A percentile compares a stretch with the other conserved stretches of the same genome.
These are phyloP conservation scores for Malurus elegans DNA, from an alignment of 2,113 vertebrate species.

Conservation along the genomic window DNA sequence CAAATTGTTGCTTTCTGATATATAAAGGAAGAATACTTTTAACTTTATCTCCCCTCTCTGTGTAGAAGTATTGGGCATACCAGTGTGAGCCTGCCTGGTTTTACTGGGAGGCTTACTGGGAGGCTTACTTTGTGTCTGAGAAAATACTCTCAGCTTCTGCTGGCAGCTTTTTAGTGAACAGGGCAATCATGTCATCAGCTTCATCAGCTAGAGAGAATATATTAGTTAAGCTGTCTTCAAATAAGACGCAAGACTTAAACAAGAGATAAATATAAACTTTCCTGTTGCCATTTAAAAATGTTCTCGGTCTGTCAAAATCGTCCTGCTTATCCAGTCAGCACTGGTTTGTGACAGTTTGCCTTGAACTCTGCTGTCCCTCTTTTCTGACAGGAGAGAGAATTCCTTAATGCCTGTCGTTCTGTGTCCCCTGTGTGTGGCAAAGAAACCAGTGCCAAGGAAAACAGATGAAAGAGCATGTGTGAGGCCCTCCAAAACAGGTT, in stretches of 20 bases:
- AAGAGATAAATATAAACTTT: neutral
- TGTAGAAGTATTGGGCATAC: neutral
- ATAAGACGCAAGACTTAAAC: neutral
- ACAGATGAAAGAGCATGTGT: neutral
- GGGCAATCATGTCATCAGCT: neutral
- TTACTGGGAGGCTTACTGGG: neutral
- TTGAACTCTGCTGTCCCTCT: neutral
- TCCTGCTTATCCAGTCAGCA: neutral
- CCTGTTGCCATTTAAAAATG: neutral
- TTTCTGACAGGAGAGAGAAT: neutral
- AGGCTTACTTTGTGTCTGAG: neutral
- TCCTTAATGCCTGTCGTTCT: neutral
- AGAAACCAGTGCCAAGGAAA: neutral
- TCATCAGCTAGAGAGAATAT: neutral
- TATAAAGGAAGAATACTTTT: neutral
- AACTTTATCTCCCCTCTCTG: fast-evolving
- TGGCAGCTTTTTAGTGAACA: neutral
- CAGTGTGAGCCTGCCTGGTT: neutral
- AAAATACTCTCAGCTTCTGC: neutral
- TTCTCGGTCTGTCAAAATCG: neutral
- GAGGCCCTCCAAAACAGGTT: neutral
- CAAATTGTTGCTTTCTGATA: neutral
- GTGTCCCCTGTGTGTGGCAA: neutral
- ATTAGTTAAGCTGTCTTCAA: neutral
- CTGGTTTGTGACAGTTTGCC: neutral